Evolutionary conservation across 2,797 vertebrate species (phyloP), one percentile per base, ranked within the genome.

Genomic region (Enteromius mattozi): DNA sequence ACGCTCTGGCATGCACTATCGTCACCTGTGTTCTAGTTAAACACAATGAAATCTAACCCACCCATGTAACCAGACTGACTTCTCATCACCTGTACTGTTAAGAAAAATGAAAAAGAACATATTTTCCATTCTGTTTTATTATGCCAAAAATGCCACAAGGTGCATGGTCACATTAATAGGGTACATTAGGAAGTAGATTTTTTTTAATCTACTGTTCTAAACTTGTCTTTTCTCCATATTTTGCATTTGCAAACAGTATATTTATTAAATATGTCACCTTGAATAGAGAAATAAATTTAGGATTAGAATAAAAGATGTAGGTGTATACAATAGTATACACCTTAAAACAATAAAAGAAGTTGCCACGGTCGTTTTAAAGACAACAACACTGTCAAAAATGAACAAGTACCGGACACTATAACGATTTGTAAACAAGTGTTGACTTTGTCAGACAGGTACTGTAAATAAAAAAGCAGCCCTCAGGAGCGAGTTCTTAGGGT

Each of bases 21-120:
- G 42, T 72, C 54, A 47, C 17, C 40, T 72, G 21, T 69, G 37
- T 37, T 81, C 35, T 21, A 30, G 35, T 82, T 24, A 74, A 82
- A 74, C 63, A 71, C 27, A 21, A 13, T 10, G 10, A 77, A 84
- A 61, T 72, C 33, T 19, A 56, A 78, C 72, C 45, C 45, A 42
- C n/a, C 45, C 3, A 2, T 65, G 66, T 69, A 84, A 86, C 68
- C 68, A 21, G 85, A 75, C 27, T 19, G 8, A 40, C 42, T 45
- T 42, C n/a, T 71, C 30, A 37, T 70, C 65, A 85, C n/a, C 69
- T 59, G 37, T 59, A 54, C 66, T 85, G 59, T 79, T 40, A 19
- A 8, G 13, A 49, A n/a, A 63, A 37, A 21, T n/a, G 27, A 35
- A 51, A 59, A 59, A 13, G 6, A 45, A 16, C 12, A 7, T 17